Conservation (phyloP, 2,797 vertebrate species). For the Lateolabrax maculatus region DNA sequence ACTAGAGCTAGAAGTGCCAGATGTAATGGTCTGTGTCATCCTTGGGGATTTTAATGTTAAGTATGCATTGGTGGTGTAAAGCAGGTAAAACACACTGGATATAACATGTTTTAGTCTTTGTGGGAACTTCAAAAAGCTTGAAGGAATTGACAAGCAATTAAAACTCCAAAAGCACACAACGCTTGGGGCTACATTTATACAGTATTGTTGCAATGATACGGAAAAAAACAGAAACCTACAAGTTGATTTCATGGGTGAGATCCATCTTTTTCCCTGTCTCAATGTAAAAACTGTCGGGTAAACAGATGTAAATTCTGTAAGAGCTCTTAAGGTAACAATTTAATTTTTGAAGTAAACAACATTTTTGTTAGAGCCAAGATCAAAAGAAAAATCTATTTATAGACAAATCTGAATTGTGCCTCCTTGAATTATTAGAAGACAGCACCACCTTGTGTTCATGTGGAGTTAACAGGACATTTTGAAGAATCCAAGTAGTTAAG, state of each 20-base stretch:
- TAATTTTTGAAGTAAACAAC: constrained; percentile 24
- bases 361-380: constrained; percentile 44
- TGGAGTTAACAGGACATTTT: not conserved
- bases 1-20: constrained; percentile 54
- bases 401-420: constrained; percentile 8
- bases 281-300: not conserved
- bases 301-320: constrained; percentile 24
- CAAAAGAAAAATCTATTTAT: constrained; percentile 49
- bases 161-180: constrained; percentile 28
- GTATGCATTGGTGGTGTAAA: constrained; percentile 1
- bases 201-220: constrained; percentile 37
- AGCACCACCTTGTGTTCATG: constrained; percentile 64
- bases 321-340: constrained; percentile 14
- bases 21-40: constrained; percentile 51
- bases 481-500: not conserved
- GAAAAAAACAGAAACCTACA: constrained; percentile 31
- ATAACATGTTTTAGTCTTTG: constrained; percentile 31
- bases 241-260: constrained; percentile 16
- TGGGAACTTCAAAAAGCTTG: constrained; percentile 57
- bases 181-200: constrained; percentile 21
- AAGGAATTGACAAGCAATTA: constrained; percentile 57
- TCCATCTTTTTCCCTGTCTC: not conserved
- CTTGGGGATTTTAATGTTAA: constrained; percentile 16
- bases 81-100: constrained; percentile 19
- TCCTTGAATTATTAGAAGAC: constrained; percentile 39